Conservation (phyloP, 2,888 invertebrate species). For the Nymphalis polychloros region DNA sequence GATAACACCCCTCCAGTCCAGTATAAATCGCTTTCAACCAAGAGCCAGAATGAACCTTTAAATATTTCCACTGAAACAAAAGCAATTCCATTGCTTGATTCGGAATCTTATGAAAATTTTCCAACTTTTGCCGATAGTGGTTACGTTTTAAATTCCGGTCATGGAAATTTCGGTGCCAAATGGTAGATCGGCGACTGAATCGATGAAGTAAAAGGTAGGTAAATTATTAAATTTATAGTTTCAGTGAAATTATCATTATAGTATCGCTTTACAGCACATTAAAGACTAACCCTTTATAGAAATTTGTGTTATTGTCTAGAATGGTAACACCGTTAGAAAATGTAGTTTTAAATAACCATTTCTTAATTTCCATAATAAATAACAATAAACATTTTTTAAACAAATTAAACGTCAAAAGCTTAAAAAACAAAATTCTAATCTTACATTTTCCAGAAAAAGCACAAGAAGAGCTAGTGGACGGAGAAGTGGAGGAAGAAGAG, state of each 20-base stretch:
- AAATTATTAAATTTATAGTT: conserved; percentile 5
- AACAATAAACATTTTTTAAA: no score
- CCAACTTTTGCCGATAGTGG: conserved; percentile 27
- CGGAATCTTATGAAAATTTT: conserved; percentile 22
- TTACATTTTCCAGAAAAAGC: conserved; percentile 36
- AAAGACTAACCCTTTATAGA: conserved; percentile 8
- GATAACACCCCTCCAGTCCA: conserved; percentile 15
- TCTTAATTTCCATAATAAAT: no score
- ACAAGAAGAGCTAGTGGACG: conserved; percentile 48
- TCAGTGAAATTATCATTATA: not conserved
- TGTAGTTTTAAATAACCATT: no score
- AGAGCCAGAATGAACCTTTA: conserved; percentile 15
- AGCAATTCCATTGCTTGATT: conserved; percentile 21
- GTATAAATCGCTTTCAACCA: conserved; percentile 10
- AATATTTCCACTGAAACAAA: conserved; percentile 12
- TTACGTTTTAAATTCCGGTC: conserved; percentile 19
- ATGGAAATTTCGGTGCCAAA: conserved; percentile 16
- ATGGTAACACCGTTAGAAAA: not conserved
- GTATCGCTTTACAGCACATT: not conserved
- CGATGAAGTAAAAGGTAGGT: conserved; percentile 22
- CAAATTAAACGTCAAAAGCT: not conserved
- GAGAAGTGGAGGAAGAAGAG: conserved; percentile 51
- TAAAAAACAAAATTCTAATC: not conserved
- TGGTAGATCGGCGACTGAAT: conserved; percentile 17
- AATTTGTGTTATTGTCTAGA: not conserved